Conservation (phyloP, 2,797 vertebrate species). For the Pipistrellus pygmaeus region DNA sequence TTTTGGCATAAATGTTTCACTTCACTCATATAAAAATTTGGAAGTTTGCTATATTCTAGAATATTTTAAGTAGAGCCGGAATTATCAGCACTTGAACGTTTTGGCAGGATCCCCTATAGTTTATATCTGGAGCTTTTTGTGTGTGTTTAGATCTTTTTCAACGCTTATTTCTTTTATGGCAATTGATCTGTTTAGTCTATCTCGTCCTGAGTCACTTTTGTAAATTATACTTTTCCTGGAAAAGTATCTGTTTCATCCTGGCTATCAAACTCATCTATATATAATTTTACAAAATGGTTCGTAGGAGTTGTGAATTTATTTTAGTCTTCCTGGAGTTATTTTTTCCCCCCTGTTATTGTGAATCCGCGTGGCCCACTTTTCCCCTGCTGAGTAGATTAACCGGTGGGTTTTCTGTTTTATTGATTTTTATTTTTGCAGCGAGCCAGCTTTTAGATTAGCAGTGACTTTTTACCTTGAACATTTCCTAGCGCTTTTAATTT, state of each 20-base stretch:
- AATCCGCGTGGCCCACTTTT: background rate
- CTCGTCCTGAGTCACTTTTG: conserved; percentile 32
- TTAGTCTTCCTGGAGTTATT: background rate
- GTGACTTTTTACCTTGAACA: background rate
- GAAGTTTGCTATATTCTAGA: conserved; percentile 47
- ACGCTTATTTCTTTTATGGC: conserved; percentile 49
- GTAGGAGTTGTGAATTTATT: background rate
- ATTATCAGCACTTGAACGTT: conserved; percentile 40
- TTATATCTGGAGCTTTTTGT: conserved; percentile 36
- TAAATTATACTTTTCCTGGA: conserved; percentile 58
- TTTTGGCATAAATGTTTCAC: conserved; percentile 28
- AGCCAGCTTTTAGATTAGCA: background rate
- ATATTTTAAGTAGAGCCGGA: conserved; percentile 54
- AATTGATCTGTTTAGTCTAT: conserved; percentile 60
- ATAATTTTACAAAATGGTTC: conserved; percentile 27
- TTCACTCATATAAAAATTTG: conserved; percentile 47
- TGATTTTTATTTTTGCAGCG: background rate
- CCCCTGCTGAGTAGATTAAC: background rate
- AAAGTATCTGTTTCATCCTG: conserved; percentile 46
- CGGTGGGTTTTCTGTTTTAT: background rate
- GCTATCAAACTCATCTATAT: conserved; percentile 22
- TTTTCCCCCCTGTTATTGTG: background rate
- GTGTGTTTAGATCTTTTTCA: conserved; percentile 62
- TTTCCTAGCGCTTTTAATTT: conserved; percentile 17
- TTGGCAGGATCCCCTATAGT: conserved; percentile 47